A percentile compares a stretch with the other conserved stretches of the same genome.
Conservation (phyloP, 2,113 vertebrate genomes). For the Neoarius graeffei region DNA sequence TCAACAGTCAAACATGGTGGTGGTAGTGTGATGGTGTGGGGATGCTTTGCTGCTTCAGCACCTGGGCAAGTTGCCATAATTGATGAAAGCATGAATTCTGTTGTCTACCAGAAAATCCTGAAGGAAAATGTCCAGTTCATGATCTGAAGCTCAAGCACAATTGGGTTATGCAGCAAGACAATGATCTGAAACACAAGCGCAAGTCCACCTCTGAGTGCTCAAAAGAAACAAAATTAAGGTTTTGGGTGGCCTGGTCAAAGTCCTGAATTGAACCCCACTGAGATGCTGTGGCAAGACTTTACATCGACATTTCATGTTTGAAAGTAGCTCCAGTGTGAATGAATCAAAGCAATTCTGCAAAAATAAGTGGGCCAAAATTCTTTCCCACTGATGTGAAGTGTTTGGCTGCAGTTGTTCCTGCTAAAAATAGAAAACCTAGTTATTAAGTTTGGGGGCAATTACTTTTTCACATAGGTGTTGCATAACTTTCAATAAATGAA, state of each 20-base stretch:
- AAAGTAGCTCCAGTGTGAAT: not conserved
- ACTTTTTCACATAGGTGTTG: not conserved
- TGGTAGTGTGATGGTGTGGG: not conserved
- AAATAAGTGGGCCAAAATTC: not conserved
- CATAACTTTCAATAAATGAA: not conserved
- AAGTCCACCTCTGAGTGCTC: not conserved
- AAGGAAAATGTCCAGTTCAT: not conserved
- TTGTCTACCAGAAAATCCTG: not conserved
- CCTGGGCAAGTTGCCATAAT: not conserved
- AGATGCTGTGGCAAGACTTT: not conserved
- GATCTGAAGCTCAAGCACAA: not conserved
- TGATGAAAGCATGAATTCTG: not conserved
- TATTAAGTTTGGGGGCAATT: not conserved
- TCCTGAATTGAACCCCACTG: not conserved
- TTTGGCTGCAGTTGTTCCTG: not conserved
- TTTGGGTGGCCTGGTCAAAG: not conserved
- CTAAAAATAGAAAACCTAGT: not conserved
- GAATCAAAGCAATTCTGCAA: not conserved
- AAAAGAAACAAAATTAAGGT: not conserved
- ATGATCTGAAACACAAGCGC: not conserved
- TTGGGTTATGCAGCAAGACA: not conserved
- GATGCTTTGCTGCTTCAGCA: not conserved
- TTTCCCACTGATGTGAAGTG: not conserved
- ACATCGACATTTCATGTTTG: not conserved
- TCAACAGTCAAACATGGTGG: not conserved